Percentiles rank a stretch among this genome's conserved stretches.
phyloP scores from a whole-genome alignment of 2,797 vertebrate species.

The Myripristis murdjan region DNA sequence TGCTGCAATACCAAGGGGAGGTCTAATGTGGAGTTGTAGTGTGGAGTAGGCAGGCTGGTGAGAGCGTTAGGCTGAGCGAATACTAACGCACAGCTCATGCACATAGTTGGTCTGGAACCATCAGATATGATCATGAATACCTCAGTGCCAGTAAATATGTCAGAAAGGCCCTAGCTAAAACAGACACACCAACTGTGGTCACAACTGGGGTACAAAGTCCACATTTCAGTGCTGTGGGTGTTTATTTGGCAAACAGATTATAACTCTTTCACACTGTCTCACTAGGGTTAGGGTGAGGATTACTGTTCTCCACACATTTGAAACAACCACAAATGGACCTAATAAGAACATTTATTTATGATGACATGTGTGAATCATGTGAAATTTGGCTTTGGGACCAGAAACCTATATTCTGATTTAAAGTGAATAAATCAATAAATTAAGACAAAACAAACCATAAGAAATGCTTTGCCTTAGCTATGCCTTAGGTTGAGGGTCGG shows the following conservation, averaged over 20 bases:
- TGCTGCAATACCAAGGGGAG: neutral
- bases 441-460: neutral
- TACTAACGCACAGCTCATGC: slow-evolving; percentile 13
- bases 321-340: neutral
- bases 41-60: neutral
- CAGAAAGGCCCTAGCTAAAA: slow-evolving; percentile 27
- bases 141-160: slow-evolving; percentile 26
- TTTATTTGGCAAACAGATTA: slow-evolving; percentile 46
- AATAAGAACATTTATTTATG: too few relatives aligned
- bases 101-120: slow-evolving; percentile 25
- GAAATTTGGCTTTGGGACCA: neutral
- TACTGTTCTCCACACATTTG: slow-evolving; percentile 22
- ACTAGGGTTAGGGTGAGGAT: neutral
- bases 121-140: slow-evolving; percentile 26
- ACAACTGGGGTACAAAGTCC: slow-evolving; percentile 67
- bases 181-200: slow-evolving; percentile 26
- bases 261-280: slow-evolving; percentile 13
- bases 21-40: too few relatives aligned
- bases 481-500: slow-evolving; percentile 44
- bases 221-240: slow-evolving; percentile 52
- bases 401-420: neutral
- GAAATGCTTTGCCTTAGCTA: neutral
- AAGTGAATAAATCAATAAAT: slow-evolving; percentile 19
- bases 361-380: too few relatives aligned
- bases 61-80: slow-evolving; percentile 29